These are phyloP conservation scores for Lissocephala sabroskyi DNA, from an alignment of 2,888 invertebrate genomes.

Conservation along the genomic window DNA sequence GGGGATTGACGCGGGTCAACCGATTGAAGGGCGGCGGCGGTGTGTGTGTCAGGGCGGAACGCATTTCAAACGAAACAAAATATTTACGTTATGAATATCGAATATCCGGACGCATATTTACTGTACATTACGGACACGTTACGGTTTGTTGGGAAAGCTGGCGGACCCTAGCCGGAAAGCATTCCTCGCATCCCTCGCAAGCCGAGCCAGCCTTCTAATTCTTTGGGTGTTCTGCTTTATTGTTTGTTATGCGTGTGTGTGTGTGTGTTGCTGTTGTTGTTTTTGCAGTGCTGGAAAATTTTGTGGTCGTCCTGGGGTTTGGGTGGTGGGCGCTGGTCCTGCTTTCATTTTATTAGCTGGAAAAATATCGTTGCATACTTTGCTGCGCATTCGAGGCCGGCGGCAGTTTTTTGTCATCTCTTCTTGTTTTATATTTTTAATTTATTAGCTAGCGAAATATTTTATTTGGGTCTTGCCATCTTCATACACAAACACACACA, in stretches of 20 bases:
- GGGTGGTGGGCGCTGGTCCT: too few species aligned
- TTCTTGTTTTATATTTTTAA: constrained; percentile 36
- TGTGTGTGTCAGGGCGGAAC: too few species aligned
- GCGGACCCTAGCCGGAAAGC: too few species aligned
- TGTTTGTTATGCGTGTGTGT: constrained; percentile 18
- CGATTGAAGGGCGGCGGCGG: too few species aligned
- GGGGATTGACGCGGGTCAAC: too few species aligned
- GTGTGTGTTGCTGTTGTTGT: constrained; percentile 11
- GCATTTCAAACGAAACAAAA: too few species aligned
- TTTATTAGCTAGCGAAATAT: constrained; percentile 61
- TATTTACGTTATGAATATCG: too few species aligned
- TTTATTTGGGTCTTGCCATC: constrained; percentile 1
- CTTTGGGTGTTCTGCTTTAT: constrained; percentile 23
- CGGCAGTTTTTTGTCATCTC: constrained; percentile 33
- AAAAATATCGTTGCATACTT: constrained; percentile 32
- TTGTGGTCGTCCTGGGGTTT: too few species aligned
- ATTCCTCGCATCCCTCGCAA: too few species aligned
- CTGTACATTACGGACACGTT: constrained; percentile 62
- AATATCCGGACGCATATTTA: too few species aligned
- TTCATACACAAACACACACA: constrained; percentile 6
- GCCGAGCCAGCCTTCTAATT: constrained; percentile 9
- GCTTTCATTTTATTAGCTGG: constrained; percentile 17
- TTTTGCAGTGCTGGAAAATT: constrained; percentile 9
- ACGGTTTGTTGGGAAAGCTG: constrained; percentile 30
- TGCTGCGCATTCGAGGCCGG: constrained; percentile 46